These are phyloP conservation scores for Peromyscus eremicus DNA, from an alignment of 2,797 vertebrate genomes.

Conservation along the genomic window DNA sequence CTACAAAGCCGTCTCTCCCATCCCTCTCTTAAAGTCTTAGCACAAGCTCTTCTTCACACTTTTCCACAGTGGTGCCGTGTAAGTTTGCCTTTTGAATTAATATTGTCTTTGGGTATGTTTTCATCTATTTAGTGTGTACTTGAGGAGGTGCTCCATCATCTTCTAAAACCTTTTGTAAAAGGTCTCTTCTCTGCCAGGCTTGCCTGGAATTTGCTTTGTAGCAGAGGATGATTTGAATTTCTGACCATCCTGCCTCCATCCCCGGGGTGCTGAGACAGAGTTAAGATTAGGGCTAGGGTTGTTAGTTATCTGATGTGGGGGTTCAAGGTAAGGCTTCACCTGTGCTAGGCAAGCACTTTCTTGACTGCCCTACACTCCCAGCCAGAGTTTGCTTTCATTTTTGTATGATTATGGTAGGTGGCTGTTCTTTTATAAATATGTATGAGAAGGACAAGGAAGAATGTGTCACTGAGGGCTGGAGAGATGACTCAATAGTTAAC, in stretches of 20 bases:
- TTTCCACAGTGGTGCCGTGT: not conserved
- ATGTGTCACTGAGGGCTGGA: not conserved
- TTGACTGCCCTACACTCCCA: not conserved
- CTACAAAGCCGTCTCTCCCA: no score
- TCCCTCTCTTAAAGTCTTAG: not conserved
- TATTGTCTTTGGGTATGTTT: not conserved
- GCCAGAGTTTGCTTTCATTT: not conserved
- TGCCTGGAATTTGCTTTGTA: not conserved
- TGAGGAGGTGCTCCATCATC: not conserved
- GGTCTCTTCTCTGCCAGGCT: not conserved
- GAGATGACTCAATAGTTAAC: not conserved
- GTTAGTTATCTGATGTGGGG: not conserved
- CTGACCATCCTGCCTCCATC: not conserved
- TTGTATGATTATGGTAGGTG: not conserved
- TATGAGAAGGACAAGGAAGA: conserved; percentile 2
- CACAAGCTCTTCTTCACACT: not conserved
- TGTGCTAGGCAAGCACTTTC: fast-evolving
- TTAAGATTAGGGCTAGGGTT: not conserved
- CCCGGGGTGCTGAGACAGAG: not conserved
- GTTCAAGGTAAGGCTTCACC: not conserved
- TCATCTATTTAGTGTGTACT: not conserved
- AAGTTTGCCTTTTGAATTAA: conserved; percentile 7
- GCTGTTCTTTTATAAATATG: not conserved
- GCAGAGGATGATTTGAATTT: not conserved
- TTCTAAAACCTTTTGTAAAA: not conserved